Base-by-base conservation (phyloP, 2,797 vertebrate species). In the Sebastes oblongus region DNA sequence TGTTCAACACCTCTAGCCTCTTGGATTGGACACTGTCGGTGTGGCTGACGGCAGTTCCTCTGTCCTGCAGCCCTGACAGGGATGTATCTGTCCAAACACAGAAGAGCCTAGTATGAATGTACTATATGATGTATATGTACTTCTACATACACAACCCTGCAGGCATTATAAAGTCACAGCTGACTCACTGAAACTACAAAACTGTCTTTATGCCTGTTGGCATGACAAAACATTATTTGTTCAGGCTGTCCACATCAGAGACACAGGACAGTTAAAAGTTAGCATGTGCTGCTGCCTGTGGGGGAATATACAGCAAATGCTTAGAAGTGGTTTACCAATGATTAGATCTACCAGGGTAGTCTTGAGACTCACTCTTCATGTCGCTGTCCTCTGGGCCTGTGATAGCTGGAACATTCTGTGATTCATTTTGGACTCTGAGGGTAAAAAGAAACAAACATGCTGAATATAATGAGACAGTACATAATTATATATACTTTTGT, bases 1-100 rank as follows among this genome's bases (percentile, higher is more conserved):
- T 82, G 16, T 75, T 58, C 50, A 95, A 89, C 84, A 94, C 86
- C 84, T 96, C 89, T 64, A 86, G 92, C 36, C 92, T 94, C 88
- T 89, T 92, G 74, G 86, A 81, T 54, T 93, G 91, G 70, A 95
- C 36, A 4, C 80, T 75, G 72, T 93, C 62, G 3, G 27, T 78
- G 75, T 76, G 32, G 78, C 83, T 80, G 25, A 80, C 14, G 32
- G 61, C 76, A 1, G 4, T 3, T 2, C 46, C 52, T 25, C 60
- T 30, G 66, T 80, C 78, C 11, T 32, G 71, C 14, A 4, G 75
- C 59, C 9, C 39, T 4, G 82, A 72, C 5, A 2, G 67, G 4
- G 73, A 29, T 6, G 12, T 3, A 20, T 88, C 89, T 65, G 77
- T 83, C 20, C 70, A 75, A 72, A 83, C 78, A 82, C 59, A 76